phyloP scores from a whole-genome alignment of 2,888 invertebrate species.

The Ferrisia virgata region DNA sequence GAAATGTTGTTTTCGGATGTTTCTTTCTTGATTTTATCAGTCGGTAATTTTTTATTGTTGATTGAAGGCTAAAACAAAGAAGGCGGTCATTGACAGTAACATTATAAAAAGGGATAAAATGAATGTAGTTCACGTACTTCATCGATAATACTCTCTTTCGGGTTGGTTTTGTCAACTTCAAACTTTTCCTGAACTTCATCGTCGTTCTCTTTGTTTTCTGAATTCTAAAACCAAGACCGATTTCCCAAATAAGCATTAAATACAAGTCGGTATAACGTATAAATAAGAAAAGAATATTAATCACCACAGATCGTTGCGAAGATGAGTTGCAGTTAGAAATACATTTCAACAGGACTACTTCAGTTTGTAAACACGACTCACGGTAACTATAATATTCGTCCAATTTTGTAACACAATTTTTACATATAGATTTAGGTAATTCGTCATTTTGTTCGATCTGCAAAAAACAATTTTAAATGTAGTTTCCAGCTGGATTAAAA shows the following conservation, averaged over 20 bases:
- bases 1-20: constrained; percentile 31
- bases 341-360: constrained; percentile 66
- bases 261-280: constrained; percentile 10
- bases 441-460: constrained; percentile 67
- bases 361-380: constrained; percentile 64
- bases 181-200: background rate
- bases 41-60: background rate
- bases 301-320: constrained; percentile 54
- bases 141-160: background rate
- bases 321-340: constrained; percentile 59
- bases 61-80: background rate
- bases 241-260: constrained; percentile 25
- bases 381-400: constrained; percentile 64
- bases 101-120: background rate
- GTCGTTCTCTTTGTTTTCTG: background rate
- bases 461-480: constrained; percentile 47
- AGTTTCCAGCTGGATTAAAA: background rate
- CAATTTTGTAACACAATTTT: constrained; percentile 62
- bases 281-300: background rate
- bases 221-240: background rate
- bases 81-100: background rate
- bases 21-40: background rate
- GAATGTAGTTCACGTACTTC: background rate
- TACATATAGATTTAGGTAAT: constrained; percentile 67
- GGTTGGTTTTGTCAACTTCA: background rate